A percentile compares a stretch with the other conserved stretches of the same genome.
Conservation (phyloP, 2,888 invertebrate species). For the Microplitis deprimator region DNA sequence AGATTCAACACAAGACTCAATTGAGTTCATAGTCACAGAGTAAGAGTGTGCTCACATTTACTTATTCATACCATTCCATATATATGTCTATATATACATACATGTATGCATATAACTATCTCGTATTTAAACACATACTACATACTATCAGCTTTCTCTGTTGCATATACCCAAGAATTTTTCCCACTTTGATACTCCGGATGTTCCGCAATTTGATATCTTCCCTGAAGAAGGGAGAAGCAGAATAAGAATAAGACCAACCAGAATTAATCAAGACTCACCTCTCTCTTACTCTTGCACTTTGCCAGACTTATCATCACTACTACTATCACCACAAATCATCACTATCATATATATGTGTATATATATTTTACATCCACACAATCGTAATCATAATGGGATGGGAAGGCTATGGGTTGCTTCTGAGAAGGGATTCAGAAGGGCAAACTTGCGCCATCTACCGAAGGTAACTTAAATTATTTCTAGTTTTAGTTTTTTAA, state of each 20-base stretch:
- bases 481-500: background rate
- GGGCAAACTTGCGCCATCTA: background rate
- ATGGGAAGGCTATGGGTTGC: background rate
- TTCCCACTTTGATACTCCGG: constrained; percentile 16
- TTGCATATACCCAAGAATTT: constrained; percentile 11
- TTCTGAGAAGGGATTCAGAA: background rate
- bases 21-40: background rate
- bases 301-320: background rate
- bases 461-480: background rate
- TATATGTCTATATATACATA: background rate
- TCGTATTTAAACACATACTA: background rate
- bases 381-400: background rate
- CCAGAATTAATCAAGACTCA: background rate
- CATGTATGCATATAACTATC: background rate
- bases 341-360: too few relatives aligned
- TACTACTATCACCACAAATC: background rate
- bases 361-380: background rate
- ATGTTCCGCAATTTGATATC: constrained; percentile 30
- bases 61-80: background rate
- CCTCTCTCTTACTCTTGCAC: background rate
- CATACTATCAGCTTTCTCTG: background rate
- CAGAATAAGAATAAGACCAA: background rate
- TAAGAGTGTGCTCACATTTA: background rate
- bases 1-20: background rate
- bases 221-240: constrained; percentile 1